Evolutionary conservation across 2,797 vertebrate species (phyloP).

Genomic region (Podarcis lilfordi): DNA sequence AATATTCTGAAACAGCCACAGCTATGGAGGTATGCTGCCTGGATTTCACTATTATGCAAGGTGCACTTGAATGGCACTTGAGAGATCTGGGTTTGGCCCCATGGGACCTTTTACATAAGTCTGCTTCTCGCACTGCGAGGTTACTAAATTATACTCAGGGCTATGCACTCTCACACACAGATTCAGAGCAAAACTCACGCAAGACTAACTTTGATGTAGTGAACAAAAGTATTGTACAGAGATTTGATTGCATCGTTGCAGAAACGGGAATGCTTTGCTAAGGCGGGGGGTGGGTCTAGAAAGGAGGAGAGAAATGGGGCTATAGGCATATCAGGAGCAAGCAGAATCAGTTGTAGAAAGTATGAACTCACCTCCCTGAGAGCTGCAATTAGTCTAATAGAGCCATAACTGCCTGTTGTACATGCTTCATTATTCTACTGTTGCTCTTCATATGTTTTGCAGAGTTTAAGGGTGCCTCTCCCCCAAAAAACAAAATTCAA

Average conservation of each 20-base stretch:
- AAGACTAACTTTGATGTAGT: not conserved
- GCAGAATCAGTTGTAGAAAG: not conserved
- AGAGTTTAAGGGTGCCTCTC: not conserved
- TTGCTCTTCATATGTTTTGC: not conserved
- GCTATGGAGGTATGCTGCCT: not conserved
- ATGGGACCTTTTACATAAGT: not conserved
- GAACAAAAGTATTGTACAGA: not conserved
- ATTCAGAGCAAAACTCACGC: not conserved
- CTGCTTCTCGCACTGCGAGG: not conserved
- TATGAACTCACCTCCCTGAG: not conserved
- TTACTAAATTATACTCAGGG: not conserved
- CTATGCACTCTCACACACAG: not conserved
- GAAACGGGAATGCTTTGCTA: not conserved
- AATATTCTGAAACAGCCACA: not conserved
- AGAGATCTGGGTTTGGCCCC: not conserved
- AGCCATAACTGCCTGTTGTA: not conserved
- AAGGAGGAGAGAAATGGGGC: not conserved
- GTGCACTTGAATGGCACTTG: not conserved
- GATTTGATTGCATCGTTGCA: not conserved
- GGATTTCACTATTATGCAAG: not conserved
- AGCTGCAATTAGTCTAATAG: not conserved
- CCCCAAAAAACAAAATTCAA: no score
- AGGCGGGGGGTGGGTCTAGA: not conserved
- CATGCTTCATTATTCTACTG: not conserved
- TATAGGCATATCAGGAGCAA: not conserved